A percentile compares a stretch with the other conserved stretches of the same genome.
Evolutionary conservation across 2,797 vertebrate genomes (phyloP).

Genomic region (Falco rusticolus): DNA sequence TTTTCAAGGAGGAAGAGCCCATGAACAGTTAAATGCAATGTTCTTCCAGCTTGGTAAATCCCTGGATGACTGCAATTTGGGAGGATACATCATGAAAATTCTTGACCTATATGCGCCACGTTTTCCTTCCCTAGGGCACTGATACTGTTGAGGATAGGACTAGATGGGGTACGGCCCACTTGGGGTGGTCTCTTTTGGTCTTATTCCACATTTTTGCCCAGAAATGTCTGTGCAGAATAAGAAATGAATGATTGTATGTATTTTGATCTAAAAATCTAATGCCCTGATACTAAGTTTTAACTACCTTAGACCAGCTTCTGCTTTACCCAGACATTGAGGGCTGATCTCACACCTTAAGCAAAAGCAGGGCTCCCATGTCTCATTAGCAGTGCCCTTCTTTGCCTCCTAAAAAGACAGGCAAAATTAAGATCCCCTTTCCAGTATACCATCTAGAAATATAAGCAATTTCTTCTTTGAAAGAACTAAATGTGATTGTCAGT

Average conservation of each 20-base stretch:
- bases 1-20: slow-evolving; percentile 39
- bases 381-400: background rate
- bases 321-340: background rate
- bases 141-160: background rate
- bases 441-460: background rate
- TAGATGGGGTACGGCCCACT: background rate
- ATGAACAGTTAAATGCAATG: background rate
- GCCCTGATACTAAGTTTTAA: background rate
- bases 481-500: background rate
- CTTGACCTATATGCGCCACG: background rate
- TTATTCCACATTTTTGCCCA: background rate
- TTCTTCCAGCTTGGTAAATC: background rate
- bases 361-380: background rate
- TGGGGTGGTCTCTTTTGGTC: background rate
- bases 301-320: background rate
- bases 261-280: background rate
- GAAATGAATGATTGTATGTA: background rate
- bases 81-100: background rate
- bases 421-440: background rate
- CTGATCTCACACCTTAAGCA: background rate
- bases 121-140: background rate
- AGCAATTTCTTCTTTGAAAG: background rate
- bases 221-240: background rate
- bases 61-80: background rate
- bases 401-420: background rate